Percentiles rank a stretch among this genome's conserved stretches.
Conservation (phyloP, 2,888 invertebrate genomes). For the Platycnemis pennipes region DNA sequence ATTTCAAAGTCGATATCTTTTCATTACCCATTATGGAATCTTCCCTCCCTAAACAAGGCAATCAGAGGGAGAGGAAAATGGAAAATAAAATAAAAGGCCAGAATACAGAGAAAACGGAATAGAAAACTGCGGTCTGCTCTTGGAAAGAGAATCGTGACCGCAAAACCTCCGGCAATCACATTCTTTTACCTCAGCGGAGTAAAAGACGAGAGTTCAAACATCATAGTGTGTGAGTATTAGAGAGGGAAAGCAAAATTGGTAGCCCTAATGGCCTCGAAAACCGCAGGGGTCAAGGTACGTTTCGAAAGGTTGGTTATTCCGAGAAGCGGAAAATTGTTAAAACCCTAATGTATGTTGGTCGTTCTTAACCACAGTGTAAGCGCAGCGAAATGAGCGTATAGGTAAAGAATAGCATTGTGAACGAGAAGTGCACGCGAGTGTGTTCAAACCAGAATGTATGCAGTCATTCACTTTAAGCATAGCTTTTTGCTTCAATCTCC, state of each 20-base stretch:
- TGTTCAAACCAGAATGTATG: neutral
- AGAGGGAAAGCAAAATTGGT: neutral
- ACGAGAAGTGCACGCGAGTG: neutral
- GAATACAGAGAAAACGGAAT: neutral
- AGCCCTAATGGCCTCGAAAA: neutral
- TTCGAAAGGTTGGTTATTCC: neutral
- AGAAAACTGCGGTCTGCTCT: constrained; percentile 3
- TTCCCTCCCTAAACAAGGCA: neutral
- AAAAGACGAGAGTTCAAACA: neutral
- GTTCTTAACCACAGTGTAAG: neutral
- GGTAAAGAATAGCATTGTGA: neutral
- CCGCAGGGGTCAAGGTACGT: constrained; percentile 12
- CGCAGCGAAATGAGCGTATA: neutral
- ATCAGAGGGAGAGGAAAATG: neutral
- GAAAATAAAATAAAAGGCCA: neutral
- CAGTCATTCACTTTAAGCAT: neutral
- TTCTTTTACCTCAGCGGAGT: neutral
- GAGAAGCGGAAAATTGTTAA: constrained; percentile 6
- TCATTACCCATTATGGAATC: neutral
- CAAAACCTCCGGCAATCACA: constrained; percentile 4
- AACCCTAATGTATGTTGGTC: neutral
- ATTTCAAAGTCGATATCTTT: constrained; percentile 10
- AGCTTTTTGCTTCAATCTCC: neutral
- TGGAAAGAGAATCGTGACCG: constrained; percentile 40
- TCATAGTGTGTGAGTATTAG: neutral